Conservation (phyloP, 2,113 vertebrate species). For the Numenius arquata region DNA sequence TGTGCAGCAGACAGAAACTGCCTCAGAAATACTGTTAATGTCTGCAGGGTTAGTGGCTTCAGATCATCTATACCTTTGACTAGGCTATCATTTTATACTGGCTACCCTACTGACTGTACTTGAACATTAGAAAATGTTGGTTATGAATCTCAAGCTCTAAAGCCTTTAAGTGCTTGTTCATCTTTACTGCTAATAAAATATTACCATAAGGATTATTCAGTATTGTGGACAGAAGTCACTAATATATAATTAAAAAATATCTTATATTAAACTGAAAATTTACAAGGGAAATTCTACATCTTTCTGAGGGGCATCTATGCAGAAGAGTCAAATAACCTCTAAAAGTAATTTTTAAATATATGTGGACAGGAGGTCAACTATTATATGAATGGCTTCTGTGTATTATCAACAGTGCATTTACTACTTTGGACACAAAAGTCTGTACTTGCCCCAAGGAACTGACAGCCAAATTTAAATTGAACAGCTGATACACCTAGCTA, state of each 20-base stretch:
- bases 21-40: neutral
- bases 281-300: neutral
- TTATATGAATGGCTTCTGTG: neutral
- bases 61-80: neutral
- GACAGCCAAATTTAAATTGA: neutral
- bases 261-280: neutral
- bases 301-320: neutral
- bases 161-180: neutral
- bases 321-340: neutral
- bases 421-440: neutral
- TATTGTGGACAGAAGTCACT: neutral
- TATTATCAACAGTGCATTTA: neutral
- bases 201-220: neutral
- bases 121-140: neutral
- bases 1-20: neutral
- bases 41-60: neutral
- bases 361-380: neutral
- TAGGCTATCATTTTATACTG: neutral
- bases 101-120: neutral
- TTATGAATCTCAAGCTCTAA: neutral
- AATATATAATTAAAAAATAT: neutral
- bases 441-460: neutral
- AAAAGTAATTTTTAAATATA: neutral
- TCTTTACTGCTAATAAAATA: neutral
- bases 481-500: neutral